A percentile compares a stretch with the other conserved stretches of the same genome.
These are phyloP conservation scores for Platysteira castanea DNA, from an alignment of 2,113 vertebrate genomes.

Conservation along the genomic window DNA sequence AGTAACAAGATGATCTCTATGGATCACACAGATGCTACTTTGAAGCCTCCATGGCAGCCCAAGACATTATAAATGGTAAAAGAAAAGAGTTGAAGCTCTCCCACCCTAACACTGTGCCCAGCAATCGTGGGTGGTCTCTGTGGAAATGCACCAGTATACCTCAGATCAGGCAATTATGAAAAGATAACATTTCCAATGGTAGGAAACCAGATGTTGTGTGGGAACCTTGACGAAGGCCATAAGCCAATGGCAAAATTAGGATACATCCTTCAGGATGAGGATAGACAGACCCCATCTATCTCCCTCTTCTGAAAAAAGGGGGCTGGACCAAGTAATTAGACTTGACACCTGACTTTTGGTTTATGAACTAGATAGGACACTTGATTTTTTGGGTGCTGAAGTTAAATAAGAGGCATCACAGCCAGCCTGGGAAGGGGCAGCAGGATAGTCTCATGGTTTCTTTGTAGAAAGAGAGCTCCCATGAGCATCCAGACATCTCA, in stretches of 20 bases:
- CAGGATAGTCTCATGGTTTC: background rate
- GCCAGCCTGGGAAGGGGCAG: background rate
- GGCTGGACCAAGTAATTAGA: background rate
- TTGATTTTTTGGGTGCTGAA: background rate
- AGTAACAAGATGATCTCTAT: background rate
- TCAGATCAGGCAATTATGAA: background rate
- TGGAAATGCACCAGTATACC: background rate
- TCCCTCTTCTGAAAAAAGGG: background rate
- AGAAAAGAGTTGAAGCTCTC: background rate
- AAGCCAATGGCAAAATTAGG: background rate
- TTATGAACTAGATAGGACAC: background rate
- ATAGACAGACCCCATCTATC: background rate
- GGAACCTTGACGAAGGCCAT: background rate
- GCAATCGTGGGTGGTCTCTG: background rate
- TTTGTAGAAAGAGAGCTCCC: background rate
- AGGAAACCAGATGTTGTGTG: background rate
- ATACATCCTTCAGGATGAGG: background rate
- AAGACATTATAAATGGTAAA: background rate
- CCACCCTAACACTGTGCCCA: background rate
- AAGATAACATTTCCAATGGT: background rate
- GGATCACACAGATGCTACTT: background rate
- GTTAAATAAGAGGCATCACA: background rate
- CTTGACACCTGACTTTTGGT: background rate
- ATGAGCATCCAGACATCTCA: background rate
- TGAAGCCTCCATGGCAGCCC: background rate